Evolutionary conservation across 2,888 invertebrate genomes (phyloP).

Genomic region (Sphaerophoria taeniata): DNA sequence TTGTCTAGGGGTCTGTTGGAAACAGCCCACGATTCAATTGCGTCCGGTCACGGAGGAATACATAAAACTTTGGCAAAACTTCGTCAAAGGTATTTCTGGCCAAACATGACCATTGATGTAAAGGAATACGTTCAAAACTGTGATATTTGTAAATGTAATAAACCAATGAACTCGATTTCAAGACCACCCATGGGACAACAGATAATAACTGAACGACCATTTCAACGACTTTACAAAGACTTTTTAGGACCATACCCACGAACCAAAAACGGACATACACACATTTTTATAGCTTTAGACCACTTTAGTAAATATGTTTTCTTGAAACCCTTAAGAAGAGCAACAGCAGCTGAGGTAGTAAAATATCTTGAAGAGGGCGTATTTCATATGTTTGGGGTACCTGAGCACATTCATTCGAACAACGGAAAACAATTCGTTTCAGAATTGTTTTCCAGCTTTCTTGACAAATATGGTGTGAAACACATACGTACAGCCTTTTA

Average conservation of each 20-base stretch:
- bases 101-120: neutral
- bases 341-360: constrained; percentile 26
- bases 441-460: constrained; percentile 50
- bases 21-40: neutral
- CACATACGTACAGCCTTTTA: constrained; percentile 75
- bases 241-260: neutral
- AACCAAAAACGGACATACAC: neutral
- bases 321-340: constrained; percentile 27
- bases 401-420: constrained; percentile 74
- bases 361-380: constrained; percentile 57
- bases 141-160: constrained; percentile 43
- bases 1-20: constrained; percentile 24
- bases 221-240: constrained; percentile 32
- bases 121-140: constrained; percentile 33
- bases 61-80: constrained; percentile 44
- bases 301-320: constrained; percentile 58
- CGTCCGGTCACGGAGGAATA: constrained; percentile 41
- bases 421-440: constrained; percentile 76
- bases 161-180: constrained; percentile 35
- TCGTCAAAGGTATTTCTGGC: neutral
- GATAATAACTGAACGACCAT: constrained; percentile 22
- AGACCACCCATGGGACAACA: constrained; percentile 49
- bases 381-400: constrained; percentile 76
- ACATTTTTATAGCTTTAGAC: neutral
- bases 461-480: constrained; percentile 59